A percentile compares a stretch with the other conserved stretches of the same genome.
Evolutionary conservation across 2,797 vertebrate genomes (phyloP).

Genomic region (Vireo griseus): DNA sequence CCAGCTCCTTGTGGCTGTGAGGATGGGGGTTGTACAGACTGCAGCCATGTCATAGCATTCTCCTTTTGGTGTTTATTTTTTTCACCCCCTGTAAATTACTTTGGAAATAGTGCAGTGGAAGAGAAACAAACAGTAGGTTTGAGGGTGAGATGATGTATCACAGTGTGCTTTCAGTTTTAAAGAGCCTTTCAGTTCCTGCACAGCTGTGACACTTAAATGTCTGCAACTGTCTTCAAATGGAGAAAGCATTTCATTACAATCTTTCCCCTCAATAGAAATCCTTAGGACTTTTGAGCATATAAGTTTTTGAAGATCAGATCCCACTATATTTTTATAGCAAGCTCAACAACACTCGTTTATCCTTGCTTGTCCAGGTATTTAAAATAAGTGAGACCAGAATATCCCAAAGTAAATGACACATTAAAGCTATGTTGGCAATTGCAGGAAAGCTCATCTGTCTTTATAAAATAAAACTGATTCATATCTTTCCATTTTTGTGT

Average conservation of each 20-base stretch:
- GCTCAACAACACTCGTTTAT: slow-evolving; percentile 63
- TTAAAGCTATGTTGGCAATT: slow-evolving; percentile 64
- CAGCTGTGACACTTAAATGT: slow-evolving; percentile 2
- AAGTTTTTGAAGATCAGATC: slow-evolving; percentile 68
- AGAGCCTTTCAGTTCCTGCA: slow-evolving; percentile 7
- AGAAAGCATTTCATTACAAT: slow-evolving; percentile 42
- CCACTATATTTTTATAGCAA: slow-evolving; percentile 69
- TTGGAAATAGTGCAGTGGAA: background rate
- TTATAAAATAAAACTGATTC: slow-evolving; percentile 75
- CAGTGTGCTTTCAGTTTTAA: background rate
- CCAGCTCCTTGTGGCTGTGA: background rate
- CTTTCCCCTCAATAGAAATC: slow-evolving; percentile 52
- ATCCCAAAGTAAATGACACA: slow-evolving; percentile 55
- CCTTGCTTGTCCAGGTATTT: slow-evolving; percentile 65
- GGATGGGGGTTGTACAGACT: background rate
- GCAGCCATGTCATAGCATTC: background rate
- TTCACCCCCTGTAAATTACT: background rate
- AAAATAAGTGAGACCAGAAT: slow-evolving; percentile 49
- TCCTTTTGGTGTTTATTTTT: background rate
- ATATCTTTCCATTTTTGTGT: slow-evolving; percentile 63
- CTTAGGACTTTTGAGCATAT: slow-evolving; percentile 62
- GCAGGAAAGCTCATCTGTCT: slow-evolving; percentile 70
- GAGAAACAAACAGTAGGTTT: background rate
- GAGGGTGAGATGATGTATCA: background rate
- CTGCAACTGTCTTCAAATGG: slow-evolving; percentile 39